These are phyloP conservation scores for Lindbergichthys nudifrons DNA, from an alignment of 2,797 vertebrate species.

Conservation along the genomic window DNA sequence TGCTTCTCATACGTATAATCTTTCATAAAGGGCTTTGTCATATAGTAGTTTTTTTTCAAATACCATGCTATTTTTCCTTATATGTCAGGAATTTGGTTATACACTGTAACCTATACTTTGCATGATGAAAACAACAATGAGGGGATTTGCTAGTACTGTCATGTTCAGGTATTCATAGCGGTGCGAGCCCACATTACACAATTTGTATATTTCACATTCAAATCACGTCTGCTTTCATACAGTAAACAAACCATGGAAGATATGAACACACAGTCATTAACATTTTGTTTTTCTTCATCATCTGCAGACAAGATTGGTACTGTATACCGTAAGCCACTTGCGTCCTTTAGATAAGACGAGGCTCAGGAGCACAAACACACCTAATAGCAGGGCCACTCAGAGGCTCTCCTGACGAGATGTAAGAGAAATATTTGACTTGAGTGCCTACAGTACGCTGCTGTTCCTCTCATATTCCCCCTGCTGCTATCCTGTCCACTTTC, in stretches of 20 bases:
- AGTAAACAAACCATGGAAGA: neutral
- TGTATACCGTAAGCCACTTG: conserved; percentile 25
- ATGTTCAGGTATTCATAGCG: neutral
- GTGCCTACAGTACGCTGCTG: conserved; percentile 48
- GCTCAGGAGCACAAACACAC: conserved; percentile 54
- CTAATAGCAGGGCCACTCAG: conserved; percentile 60
- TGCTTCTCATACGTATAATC: neutral
- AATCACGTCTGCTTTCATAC: neutral
- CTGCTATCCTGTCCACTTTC: conserved; percentile 46
- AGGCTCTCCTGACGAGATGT: conserved; percentile 60
- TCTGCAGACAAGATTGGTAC: neutral
- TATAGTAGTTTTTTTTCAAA: neutral
- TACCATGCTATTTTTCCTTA: neutral
- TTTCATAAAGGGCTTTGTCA: neutral
- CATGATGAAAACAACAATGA: neutral
- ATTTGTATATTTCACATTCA: neutral
- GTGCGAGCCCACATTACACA: neutral
- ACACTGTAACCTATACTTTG: neutral
- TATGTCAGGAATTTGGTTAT: neutral
- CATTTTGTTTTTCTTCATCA: conserved; percentile 27
- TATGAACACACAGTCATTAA: conserved; percentile 3
- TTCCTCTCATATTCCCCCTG: conserved; percentile 37
- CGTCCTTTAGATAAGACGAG: conserved; percentile 40
- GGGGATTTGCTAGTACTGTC: neutral
- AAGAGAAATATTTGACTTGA: conserved; percentile 70